These are phyloP conservation scores for Neodontobutis hainanensis DNA, from an alignment of 2,113 vertebrate species.

Conservation along the genomic window DNA sequence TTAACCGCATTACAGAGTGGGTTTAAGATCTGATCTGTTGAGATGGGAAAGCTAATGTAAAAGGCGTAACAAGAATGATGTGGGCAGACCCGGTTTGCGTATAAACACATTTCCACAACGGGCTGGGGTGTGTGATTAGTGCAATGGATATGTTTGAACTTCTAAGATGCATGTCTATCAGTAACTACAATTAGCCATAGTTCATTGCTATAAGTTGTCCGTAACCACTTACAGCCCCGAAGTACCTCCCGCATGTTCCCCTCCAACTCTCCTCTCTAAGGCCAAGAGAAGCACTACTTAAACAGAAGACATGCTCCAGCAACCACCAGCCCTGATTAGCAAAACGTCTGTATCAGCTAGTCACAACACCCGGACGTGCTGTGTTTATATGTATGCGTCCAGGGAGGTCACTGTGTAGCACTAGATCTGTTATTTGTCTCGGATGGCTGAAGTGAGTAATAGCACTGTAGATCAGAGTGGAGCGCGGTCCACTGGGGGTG, in stretches of 20 bases:
- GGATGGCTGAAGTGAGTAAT: conserved; percentile 65
- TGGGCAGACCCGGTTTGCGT: conserved; percentile 30
- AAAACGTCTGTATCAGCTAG: conserved; percentile 49
- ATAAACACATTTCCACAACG: conserved; percentile 4
- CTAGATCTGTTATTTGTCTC: conserved; percentile 62
- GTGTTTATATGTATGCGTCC: conserved; percentile 21
- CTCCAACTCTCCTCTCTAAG: conserved; percentile 2
- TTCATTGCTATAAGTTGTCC: conserved; percentile 61
- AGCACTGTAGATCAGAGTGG: conserved; percentile 54
- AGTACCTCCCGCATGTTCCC: conserved; percentile 1
- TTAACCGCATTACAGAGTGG: conserved; percentile 48
- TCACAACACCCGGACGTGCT: conserved; percentile 30
- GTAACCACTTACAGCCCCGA: conserved; percentile 53
- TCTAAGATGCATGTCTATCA: conserved; percentile 64
- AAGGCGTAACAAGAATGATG: conserved; percentile 25
- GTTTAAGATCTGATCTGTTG: conserved; percentile 52
- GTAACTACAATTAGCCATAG: conserved; percentile 68
- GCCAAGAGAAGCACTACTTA: conserved; percentile 28
- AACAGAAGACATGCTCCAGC: conserved; percentile 38
- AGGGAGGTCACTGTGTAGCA: conserved; percentile 43
- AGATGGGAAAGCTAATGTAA: conserved; percentile 43
- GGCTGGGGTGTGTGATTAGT: conserved; percentile 38
- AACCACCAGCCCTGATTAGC: conserved; percentile 50
- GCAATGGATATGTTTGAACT: conserved; percentile 59
- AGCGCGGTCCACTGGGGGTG: conserved; percentile 38